phyloP scores from a whole-genome alignment of 2,113 vertebrate species.

The Ahaetulla prasina region DNA sequence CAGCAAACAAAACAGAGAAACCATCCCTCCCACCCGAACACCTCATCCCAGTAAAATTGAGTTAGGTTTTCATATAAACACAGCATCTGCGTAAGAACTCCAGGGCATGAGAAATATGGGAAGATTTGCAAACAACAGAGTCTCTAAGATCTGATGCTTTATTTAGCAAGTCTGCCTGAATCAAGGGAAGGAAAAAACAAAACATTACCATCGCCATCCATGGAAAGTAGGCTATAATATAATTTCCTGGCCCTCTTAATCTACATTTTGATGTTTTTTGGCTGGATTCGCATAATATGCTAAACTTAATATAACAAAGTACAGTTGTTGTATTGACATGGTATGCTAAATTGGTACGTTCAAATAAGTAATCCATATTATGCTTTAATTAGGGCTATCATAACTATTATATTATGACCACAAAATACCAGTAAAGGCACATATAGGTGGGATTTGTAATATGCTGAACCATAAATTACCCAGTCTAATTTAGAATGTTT shows the following conservation, averaged over 20 bases:
- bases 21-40: not conserved
- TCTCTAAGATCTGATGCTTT: not conserved
- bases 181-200: not conserved
- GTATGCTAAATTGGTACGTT: not conserved
- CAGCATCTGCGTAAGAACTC: not conserved
- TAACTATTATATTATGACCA: not conserved
- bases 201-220: not conserved
- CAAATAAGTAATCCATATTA: not conserved
- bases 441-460: not conserved
- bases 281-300: not conserved
- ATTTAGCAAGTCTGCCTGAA: not conserved
- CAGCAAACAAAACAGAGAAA: not conserved
- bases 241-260: not conserved
- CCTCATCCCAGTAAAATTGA: not conserved
- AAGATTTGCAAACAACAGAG: not conserved
- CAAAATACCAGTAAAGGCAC: not conserved
- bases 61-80: not conserved
- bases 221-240: not conserved
- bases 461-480: not conserved
- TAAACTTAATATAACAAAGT: not conserved
- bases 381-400: not conserved
- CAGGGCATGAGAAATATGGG: not conserved
- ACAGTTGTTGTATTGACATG: not conserved
- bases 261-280: not conserved
- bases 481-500: not conserved